Conservation (phyloP, 2,888 invertebrate species). For the Campaea margaritaria region DNA sequence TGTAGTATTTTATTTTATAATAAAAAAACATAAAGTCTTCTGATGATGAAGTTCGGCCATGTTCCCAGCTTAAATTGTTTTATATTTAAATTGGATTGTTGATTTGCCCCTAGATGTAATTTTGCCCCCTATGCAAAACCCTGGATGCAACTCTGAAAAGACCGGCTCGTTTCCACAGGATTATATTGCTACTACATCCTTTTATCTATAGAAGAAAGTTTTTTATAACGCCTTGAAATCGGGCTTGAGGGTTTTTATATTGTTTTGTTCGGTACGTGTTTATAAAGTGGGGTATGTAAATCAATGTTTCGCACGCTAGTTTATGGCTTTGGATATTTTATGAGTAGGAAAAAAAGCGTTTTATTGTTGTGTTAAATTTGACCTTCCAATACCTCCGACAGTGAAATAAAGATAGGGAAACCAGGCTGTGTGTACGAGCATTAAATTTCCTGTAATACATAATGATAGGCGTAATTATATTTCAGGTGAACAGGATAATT, state of each 20-base stretch:
- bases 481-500: too few relatives aligned
- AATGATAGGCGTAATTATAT: too few relatives aligned
- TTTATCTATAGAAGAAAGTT: slow-evolving; percentile 38
- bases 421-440: too few relatives aligned
- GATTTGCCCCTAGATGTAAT: neutral
- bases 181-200: slow-evolving; percentile 38
- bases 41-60: too few relatives aligned
- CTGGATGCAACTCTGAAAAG: slow-evolving; percentile 11
- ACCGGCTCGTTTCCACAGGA: slow-evolving; percentile 35
- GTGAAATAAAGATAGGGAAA: too few relatives aligned
- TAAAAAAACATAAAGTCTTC: too few relatives aligned
- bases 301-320: slow-evolving; percentile 21
- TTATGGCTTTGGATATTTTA: slow-evolving; percentile 18
- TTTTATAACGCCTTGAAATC: slow-evolving; percentile 40
- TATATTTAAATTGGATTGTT: neutral
- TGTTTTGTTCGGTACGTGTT: slow-evolving; percentile 32
- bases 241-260: slow-evolving; percentile 36
- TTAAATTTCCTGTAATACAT: too few relatives aligned
- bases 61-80: too few relatives aligned
- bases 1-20: too few relatives aligned
- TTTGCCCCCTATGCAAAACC: neutral
- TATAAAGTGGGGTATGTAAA: slow-evolving; percentile 32
- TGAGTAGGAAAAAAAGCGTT: neutral
- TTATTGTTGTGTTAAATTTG: neutral
- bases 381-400: too few relatives aligned